phyloP scores from a whole-genome alignment of 2,113 vertebrate species.

The Ciconia maguari region DNA sequence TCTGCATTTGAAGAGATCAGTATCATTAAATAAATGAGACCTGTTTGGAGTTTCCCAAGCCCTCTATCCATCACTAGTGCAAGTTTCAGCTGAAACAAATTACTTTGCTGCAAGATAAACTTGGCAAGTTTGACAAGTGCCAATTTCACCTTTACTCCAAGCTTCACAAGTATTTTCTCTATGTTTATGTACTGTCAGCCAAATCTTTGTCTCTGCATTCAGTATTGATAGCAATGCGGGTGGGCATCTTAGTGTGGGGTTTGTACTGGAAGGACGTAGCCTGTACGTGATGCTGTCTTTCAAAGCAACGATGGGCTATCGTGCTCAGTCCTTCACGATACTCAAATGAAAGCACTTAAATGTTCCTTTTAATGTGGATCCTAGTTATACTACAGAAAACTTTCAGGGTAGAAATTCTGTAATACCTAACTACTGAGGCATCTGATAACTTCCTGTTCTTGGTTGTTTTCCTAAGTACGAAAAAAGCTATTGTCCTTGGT shows the following conservation, averaged over 20 bases:
- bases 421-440: too few relatives aligned
- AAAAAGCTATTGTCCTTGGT: not conserved
- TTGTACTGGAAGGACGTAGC: rapidly evolving
- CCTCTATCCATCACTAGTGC: not conserved
- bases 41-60: not conserved
- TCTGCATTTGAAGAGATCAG: not conserved
- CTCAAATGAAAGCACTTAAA: not conserved
- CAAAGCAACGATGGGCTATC: not conserved
- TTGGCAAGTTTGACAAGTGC: not conserved
- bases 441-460: not conserved
- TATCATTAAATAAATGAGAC: not conserved
- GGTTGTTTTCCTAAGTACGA: not conserved
- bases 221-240: rapidly evolving
- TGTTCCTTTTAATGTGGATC: not conserved
- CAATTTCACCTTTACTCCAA: not conserved
- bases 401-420: too few relatives aligned
- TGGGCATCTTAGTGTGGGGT: rapidly evolving
- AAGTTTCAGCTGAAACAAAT: not conserved
- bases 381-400: not conserved
- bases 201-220: rapidly evolving
- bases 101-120: not conserved
- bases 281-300: rapidly evolving
- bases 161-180: not conserved
- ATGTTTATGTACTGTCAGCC: not conserved
- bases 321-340: not conserved